Evolutionary conservation across 2,113 vertebrate species (phyloP), one percentile per base, ranked within the genome.

Genomic region (Anolis sagrei): DNA sequence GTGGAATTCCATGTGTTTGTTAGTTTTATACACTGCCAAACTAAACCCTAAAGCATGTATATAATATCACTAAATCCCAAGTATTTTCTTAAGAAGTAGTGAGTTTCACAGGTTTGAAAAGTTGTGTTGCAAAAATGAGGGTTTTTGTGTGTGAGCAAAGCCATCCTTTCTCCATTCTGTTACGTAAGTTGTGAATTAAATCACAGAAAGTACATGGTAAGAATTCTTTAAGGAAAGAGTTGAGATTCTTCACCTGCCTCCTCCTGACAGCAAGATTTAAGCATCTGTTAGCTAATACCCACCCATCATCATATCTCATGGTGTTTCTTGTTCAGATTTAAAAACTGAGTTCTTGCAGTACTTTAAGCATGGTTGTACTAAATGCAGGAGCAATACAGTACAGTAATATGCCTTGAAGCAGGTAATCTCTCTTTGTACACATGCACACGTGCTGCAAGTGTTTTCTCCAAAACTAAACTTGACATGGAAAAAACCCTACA

Each of bases 401-500:
- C 66, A 1, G 23, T 82, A 90, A 69, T 0, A 14, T 23, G 0
- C 0, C 49, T 87, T 23, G 83, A 29, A 77, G 62, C 72, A 5
- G 81, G 13, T 61, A 62, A 25, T 48, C 27, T 19, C 23, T 27
- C 13, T 39, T 21, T 72, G 86, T 48, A 81, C 0, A 74, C 0
- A 66, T 9, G 34, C 7, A n/a, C 6, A 21, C 4, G 16, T 75
- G 85, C 54, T 61, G 84, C 19, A 77, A 54, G 36, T 18, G 64
- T 85, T 62, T 4, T 44, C 79, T 81, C 34, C 34, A 34, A 0
- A 6, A 0, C 7, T 73, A 58, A 48, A 70, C 1, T 2, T 0
- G 0, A 1, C 25, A 0, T 34, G 2, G 18, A 7, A 79, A 2
- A 34, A 10, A 0, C 34, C 0, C 5, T 8, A 21, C 0, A 0